Base-by-base conservation (phyloP, 2,797 vertebrate genomes). In the Euphonia xanthogaster region DNA sequence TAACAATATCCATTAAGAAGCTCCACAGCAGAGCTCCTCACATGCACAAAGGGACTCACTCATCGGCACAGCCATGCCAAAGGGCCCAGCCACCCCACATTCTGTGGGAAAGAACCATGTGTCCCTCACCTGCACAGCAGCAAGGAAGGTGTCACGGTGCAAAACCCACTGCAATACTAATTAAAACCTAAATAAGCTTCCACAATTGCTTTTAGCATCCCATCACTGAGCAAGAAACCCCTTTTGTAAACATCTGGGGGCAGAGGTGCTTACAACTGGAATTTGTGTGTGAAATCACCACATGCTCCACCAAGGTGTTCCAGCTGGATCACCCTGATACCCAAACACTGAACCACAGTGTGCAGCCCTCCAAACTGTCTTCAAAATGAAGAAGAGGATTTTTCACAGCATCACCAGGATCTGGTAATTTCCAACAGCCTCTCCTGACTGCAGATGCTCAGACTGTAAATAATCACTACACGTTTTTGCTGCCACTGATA, bases 401-500 rank as follows among this genome's bases (percentile, higher is more conserved):
- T 78, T 55, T 74, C 68, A n/a, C 53, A 3, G 68, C 91, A 23
- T 22, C 11, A 2, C 75, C 68, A 42, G 61, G 75, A 72, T 65
- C 70, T 4, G 25, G 79, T 19, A 54, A 53, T 71, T 94, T 88
- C 91, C 92, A 78, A 12, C 35, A 47, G 86, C 87, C 89, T 80
- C 78, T 82, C 78, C 93, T 45, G 78, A 5, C 89, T 65, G 90
- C 54, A 30, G 95, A 72, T 55, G 93, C 90, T 95, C 79, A 58
- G 76, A 55, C 88, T 44, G 16, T 78, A 95, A 96, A 90, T 86
- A 95, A 97, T 94, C 93, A 63, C 82, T 7, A 9, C 73, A 45
- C 30, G 16, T 48, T 93, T 88, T 63, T 63, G 68, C 94, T 88
- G 86, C 80, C 40, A 25, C 62, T 42, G 94, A 50, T 91, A 28